Percentiles rank a stretch among this genome's conserved stretches.
phyloP scores from a whole-genome alignment of 2,888 invertebrate species.

The Gasteruption jaculator region DNA sequence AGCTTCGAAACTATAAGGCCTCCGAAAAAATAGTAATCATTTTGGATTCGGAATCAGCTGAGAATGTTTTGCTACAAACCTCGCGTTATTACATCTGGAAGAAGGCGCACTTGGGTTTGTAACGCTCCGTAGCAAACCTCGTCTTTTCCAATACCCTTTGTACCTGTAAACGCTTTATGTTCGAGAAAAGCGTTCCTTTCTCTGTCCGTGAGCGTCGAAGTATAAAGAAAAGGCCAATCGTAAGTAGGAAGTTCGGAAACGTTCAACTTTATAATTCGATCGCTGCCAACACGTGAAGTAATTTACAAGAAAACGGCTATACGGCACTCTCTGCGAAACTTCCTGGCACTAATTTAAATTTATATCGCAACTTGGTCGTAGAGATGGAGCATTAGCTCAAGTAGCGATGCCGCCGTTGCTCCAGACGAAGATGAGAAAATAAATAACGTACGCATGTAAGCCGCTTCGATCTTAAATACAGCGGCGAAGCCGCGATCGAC shows the following conservation, averaged over 20 bases:
- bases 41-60: background rate
- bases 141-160: background rate
- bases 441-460: too few species aligned
- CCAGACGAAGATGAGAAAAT: too few species aligned
- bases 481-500: too few species aligned
- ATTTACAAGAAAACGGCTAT: conserved; percentile 39
- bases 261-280: conserved; percentile 49
- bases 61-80: background rate
- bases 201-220: conserved; percentile 11
- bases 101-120: conserved; percentile 23
- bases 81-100: conserved; percentile 12
- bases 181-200: background rate
- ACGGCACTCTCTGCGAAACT: conserved; percentile 35
- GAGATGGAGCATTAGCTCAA: too few species aligned
- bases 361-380: conserved; percentile 28
- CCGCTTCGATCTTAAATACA: too few species aligned
- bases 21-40: too few species aligned
- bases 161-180: background rate
- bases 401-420: too few species aligned
- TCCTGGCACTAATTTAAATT: conserved; percentile 40
- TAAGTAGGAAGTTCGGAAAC: conserved; percentile 43
- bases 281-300: conserved; percentile 32
- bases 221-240: too few species aligned
- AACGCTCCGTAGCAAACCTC: background rate
- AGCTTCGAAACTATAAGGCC: conserved; percentile 15